Base-by-base conservation (phyloP, 2,113 vertebrate genomes). In the Saguinus imperator region DNA sequence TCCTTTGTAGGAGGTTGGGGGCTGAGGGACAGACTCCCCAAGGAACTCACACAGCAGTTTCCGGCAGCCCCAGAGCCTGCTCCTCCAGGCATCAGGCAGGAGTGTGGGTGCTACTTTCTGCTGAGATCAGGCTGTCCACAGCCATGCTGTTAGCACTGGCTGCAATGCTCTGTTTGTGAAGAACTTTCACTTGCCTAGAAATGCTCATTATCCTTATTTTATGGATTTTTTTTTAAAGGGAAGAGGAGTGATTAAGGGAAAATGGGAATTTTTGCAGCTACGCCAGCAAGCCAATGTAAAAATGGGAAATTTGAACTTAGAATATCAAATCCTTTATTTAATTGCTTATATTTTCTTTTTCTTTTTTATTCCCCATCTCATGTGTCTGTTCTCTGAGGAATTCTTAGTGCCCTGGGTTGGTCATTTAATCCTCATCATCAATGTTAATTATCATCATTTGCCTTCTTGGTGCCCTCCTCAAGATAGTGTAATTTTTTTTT, bases 61-160 rank as follows among this genome's bases (percentile, higher is more conserved):
- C 73, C 52, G 81, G 29, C 50, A 35, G 43, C n/a, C 52, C 52
- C 79, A 3, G 45, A 73, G 16, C 40, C 70, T 18, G 1, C n/a
- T 17, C 17, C 66, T 32, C 27, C 29, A 1, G 50, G n/a, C 4
- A 14, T 55, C 8, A 4, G 37, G 35, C 6, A 21, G n/a, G 50
- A 13, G 1, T 50, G 29, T 9, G 2, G 1, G 32, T 25, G 0
- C 25, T 6, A 3, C n/a, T 29, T 3, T 40, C 48, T 23, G 6
- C 4, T 0, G 3, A 61, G 76, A 48, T 17, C 1, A 9, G 55
- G 3, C 10, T 50, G 12, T 7, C 35, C 0, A 0, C 25, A 13
- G 3, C 66, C 37, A 3, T 29, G 48, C 7, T 2, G 2, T 40
- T 73, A 85, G 52, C 52, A 52, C 23, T 32, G 48, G 8, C 3